Conservation (phyloP, 1,140 invertebrate species). For the Megalonaias nervosa region DNA sequence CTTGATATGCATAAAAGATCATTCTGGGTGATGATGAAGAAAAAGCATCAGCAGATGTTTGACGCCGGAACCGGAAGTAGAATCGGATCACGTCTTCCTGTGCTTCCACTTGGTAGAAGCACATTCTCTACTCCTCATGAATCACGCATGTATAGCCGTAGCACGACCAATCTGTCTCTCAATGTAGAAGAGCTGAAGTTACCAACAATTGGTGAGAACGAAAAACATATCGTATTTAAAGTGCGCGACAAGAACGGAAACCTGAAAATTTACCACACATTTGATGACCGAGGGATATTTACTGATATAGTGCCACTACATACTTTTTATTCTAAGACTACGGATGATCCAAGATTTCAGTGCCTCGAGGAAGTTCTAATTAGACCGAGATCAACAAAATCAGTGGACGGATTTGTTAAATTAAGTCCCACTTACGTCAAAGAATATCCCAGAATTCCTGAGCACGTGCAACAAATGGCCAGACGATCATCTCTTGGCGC, state of each 20-base stretch:
- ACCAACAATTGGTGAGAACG: slow-evolving; percentile 32
- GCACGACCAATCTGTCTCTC: background rate
- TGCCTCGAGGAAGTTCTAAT: slow-evolving; percentile 30
- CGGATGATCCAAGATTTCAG: slow-evolving; percentile 49
- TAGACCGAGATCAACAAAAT: too few relatives aligned
- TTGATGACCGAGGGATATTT: slow-evolving; percentile 41
- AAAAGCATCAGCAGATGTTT: slow-evolving; percentile 43
- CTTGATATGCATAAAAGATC: slow-evolving; percentile 56
- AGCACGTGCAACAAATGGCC: too few relatives aligned
- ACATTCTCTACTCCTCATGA: background rate
- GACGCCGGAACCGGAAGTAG: slow-evolving; percentile 24
- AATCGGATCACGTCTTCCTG: slow-evolving; percentile 3
- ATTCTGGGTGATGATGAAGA: slow-evolving; percentile 45
- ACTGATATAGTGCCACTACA: slow-evolving; percentile 45
- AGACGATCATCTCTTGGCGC: too few relatives aligned
- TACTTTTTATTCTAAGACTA: slow-evolving; percentile 43
- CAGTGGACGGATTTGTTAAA: too few relatives aligned
- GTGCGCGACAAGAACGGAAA: slow-evolving; percentile 46
- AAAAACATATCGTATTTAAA: slow-evolving; percentile 50
- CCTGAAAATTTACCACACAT: slow-evolving; percentile 54
- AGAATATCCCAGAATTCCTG: too few relatives aligned
- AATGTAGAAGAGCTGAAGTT: slow-evolving; percentile 41
- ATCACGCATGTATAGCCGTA: background rate
- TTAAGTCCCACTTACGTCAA: too few relatives aligned
- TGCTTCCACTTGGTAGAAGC: slow-evolving; percentile 6